Conservation (phyloP, 1,140 invertebrate genomes). For the Ylistrum balloti region DNA sequence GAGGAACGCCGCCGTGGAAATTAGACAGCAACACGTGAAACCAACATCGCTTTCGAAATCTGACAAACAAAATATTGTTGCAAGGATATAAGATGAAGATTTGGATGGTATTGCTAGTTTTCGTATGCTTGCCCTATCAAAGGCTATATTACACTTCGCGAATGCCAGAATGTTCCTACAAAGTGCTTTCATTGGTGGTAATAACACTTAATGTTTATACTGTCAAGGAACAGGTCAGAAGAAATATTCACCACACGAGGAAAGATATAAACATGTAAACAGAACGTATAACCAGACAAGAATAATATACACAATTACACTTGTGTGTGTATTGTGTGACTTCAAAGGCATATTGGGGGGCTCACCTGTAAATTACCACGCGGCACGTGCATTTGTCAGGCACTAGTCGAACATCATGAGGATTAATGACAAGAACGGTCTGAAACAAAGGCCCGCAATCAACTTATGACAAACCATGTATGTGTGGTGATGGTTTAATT, state of each 20-base stretch:
- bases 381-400: background rate
- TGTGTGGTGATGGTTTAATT: too few species aligned
- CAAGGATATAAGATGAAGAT: background rate
- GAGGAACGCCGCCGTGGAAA: background rate
- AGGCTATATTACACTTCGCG: conserved; percentile 7
- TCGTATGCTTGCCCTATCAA: background rate
- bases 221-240: background rate
- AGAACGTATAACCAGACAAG: background rate
- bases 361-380: background rate
- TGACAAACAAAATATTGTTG: conserved; percentile 40
- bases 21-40: conserved; percentile 24
- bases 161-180: background rate
- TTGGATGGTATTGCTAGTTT: background rate
- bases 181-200: background rate
- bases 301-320: conserved; percentile 36
- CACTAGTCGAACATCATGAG: background rate
- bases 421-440: too few species aligned
- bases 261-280: background rate
- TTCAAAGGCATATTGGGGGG: background rate
- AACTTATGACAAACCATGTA: too few species aligned
- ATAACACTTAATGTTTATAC: background rate
- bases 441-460: too few species aligned
- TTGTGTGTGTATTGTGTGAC: conserved; percentile 28
- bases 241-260: background rate
- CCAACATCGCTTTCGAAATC: conserved; percentile 38